Evolutionary conservation across 2,113 vertebrate genomes (phyloP).

Genomic region (Oenanthe melanoleuca): DNA sequence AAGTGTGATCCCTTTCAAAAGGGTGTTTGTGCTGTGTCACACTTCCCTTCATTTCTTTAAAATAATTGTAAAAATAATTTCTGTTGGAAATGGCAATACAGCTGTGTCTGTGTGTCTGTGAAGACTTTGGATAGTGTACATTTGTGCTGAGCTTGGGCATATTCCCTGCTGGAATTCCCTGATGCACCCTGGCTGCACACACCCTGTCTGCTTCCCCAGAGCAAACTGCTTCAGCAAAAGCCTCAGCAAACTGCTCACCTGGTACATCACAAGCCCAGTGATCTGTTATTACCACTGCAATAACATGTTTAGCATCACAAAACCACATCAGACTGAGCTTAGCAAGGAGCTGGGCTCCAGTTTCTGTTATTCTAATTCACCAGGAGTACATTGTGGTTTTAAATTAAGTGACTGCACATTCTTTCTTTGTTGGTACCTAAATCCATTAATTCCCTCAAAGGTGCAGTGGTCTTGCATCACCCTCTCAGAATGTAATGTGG

Average conservation of each 20-base stretch:
- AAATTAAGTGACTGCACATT: not conserved
- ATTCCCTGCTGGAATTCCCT: not conserved
- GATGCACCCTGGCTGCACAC: not conserved
- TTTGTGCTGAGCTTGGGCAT: not conserved
- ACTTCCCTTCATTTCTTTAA: not conserved
- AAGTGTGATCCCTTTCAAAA: not conserved
- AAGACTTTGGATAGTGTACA: not conserved
- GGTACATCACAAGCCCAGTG: not conserved
- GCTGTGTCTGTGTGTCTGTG: not conserved
- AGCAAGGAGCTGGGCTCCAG: not conserved
- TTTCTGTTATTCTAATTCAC: not conserved
- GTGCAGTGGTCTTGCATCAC: not conserved
- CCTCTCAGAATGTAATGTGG: not conserved
- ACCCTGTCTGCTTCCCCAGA: not conserved
- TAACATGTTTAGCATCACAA: not conserved
- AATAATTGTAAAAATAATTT: not conserved
- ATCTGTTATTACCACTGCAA: not conserved
- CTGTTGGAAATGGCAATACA: not conserved
- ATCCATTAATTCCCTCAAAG: not conserved
- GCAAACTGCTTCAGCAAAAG: not conserved
- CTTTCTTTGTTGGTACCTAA: not conserved
- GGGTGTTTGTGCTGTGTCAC: not conserved
- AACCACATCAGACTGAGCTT: not conserved
- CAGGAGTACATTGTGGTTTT: not conserved
- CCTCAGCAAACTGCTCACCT: not conserved